A percentile compares a stretch with the other conserved stretches of the same genome.
These are phyloP conservation scores for Irena cyanogastra DNA, from an alignment of 2,113 vertebrate genomes.

Conservation along the genomic window DNA sequence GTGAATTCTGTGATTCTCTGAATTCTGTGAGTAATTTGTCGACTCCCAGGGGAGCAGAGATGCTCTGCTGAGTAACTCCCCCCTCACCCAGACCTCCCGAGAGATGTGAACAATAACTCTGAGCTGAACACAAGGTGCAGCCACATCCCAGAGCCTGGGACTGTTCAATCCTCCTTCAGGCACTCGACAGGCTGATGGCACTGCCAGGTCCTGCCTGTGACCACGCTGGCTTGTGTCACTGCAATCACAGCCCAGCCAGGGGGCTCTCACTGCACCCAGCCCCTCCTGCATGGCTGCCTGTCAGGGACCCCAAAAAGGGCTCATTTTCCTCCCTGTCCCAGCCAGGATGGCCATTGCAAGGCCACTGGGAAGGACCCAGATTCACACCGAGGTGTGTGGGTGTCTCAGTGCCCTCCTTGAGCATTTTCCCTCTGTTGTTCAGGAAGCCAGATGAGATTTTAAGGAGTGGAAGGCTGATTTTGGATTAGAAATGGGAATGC, in stretches of 20 bases:
- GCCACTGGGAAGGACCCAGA: background rate
- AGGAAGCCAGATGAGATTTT: background rate
- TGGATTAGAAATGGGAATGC: background rate
- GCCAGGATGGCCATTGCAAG: background rate
- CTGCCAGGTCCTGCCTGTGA: background rate
- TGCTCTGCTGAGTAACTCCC: constrained; percentile 1
- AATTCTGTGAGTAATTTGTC: background rate
- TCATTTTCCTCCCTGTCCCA: background rate
- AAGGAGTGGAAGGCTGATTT: background rate
- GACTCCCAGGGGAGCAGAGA: background rate
- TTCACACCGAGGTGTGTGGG: background rate
- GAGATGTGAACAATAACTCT: rapidly evolving
- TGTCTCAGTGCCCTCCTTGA: rapidly evolving
- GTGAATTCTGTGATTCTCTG: background rate
- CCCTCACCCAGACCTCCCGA: background rate
- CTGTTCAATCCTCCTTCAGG: background rate
- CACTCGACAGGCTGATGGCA: background rate
- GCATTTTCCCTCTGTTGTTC: background rate
- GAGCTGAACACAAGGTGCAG: background rate
- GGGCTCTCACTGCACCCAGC: background rate
- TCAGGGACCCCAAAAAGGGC: background rate
- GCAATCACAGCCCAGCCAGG: background rate
- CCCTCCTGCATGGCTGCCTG: background rate
- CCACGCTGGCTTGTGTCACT: background rate
- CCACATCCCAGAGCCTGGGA: background rate